phyloP scores from a whole-genome alignment of 2,888 invertebrate genomes.

The Carterocephalus palaemon region DNA sequence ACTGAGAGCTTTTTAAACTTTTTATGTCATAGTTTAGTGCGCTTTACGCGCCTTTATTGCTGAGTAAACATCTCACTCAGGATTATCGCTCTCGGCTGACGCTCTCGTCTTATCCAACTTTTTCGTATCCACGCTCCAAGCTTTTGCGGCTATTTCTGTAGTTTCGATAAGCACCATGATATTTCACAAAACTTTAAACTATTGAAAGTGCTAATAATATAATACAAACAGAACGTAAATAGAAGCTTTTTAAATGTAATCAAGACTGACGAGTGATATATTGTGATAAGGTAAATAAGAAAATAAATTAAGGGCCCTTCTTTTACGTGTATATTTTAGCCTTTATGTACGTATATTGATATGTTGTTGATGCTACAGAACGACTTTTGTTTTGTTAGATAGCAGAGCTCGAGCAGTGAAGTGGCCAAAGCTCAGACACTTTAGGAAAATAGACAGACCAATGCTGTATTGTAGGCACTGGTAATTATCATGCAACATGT shows the following conservation, averaged over 20 bases:
- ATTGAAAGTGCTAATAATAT: conserved; percentile 16
- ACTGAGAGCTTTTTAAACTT: conserved; percentile 78
- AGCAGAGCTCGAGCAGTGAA: conserved; percentile 48
- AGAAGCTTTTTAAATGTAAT: conserved; percentile 41
- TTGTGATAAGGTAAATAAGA: conserved; percentile 47
- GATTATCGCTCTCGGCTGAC: conserved; percentile 54
- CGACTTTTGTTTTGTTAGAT: conserved; percentile 63
- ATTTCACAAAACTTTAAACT: conserved; percentile 26
- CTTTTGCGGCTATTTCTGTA: conserved; percentile 36
- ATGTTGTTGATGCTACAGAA: conserved; percentile 60
- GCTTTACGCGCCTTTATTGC: conserved; percentile 72
- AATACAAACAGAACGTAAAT: conserved; percentile 26
- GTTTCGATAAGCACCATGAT: conserved; percentile 35
- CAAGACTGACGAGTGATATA: conserved; percentile 39
- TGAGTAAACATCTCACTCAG: conserved; percentile 63
- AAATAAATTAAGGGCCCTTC: conserved; percentile 49
- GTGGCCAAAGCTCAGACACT: conserved; percentile 54
- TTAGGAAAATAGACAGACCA: conserved; percentile 66
- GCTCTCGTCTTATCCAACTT: conserved; percentile 43
- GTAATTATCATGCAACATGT: conserved; percentile 43
- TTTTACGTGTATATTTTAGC: conserved; percentile 45
- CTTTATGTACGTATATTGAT: conserved; percentile 48
- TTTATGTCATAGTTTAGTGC: conserved; percentile 75
- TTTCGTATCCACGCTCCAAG: conserved; percentile 40
- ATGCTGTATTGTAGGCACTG: conserved; percentile 44